These are phyloP conservation scores for Amphimallon solstitiale DNA, from an alignment of 2,888 invertebrate genomes.

Conservation along the genomic window DNA sequence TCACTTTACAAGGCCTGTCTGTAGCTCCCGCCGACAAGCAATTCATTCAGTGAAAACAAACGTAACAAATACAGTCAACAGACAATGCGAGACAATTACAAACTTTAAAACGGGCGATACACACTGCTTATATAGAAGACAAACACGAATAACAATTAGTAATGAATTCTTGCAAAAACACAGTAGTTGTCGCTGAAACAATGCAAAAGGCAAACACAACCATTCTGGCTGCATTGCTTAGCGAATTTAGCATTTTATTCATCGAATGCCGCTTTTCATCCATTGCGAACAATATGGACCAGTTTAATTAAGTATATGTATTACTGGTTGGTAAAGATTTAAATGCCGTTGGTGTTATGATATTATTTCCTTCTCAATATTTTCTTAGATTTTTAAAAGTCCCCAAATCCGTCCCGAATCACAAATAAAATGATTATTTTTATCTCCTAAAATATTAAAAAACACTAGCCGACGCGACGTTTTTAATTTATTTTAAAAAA, in stretches of 20 bases:
- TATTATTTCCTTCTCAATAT: too few species aligned
- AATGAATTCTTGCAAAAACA: constrained; percentile 36
- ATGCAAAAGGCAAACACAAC: constrained; percentile 21
- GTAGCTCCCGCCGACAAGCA: constrained; percentile 30
- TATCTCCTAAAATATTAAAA: too few species aligned
- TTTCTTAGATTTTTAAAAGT: too few species aligned
- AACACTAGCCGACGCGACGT: too few species aligned
- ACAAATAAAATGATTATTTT: too few species aligned
- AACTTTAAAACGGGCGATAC: constrained; percentile 29
- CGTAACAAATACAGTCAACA: constrained; percentile 26
- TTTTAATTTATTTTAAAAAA: too few species aligned
- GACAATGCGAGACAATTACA: constrained; percentile 29
- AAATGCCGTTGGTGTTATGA: too few species aligned
- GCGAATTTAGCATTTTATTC: constrained; percentile 6
- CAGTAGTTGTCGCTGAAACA: constrained; percentile 32
- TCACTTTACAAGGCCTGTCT: constrained; percentile 22
- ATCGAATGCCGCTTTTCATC: not conserved
- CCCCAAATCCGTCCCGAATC: too few species aligned
- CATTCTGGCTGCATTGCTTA: constrained; percentile 5
- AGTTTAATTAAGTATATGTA: too few species aligned
- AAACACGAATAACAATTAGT: constrained; percentile 40
- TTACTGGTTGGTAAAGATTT: too few species aligned
- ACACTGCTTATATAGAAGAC: constrained; percentile 32
- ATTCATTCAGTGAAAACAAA: constrained; percentile 33
- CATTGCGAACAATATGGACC: not conserved